Conservation (phyloP, 2,888 invertebrate genomes). For the Trachelus troglodyta region DNA sequence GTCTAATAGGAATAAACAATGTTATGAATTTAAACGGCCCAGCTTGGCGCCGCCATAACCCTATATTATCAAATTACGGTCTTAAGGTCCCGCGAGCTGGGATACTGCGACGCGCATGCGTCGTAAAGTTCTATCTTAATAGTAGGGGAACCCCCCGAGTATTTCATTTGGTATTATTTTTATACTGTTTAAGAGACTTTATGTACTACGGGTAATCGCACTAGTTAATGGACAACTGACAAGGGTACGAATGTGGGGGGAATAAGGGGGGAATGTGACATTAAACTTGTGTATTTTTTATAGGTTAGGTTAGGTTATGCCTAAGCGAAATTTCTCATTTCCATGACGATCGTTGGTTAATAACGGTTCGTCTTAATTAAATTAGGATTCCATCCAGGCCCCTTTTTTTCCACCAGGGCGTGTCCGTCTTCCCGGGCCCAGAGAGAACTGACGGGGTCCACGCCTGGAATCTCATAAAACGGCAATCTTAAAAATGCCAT, state of each 20-base stretch:
- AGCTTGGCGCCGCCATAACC: conserved; percentile 59
- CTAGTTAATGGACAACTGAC: no score
- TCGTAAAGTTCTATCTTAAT: conserved; percentile 55
- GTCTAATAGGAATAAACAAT: conserved; percentile 54
- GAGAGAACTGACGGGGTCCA: neutral
- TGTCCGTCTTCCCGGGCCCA: neutral
- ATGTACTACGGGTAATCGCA: no score
- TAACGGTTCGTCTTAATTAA: conserved; percentile 61
- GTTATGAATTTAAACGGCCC: conserved; percentile 52
- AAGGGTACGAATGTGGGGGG: no score
- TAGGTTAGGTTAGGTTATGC: no score
- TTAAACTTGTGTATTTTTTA: no score
- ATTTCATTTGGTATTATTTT: neutral
- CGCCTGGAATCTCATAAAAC: no score
- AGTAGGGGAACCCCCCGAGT: conserved; percentile 24
- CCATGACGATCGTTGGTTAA: conserved; percentile 30
- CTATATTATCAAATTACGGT: conserved; percentile 59
- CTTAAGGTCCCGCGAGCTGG: conserved; percentile 36
- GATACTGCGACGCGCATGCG: conserved; percentile 44
- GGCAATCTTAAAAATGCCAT: no score
- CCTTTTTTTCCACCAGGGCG: neutral
- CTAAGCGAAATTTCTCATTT: no score
- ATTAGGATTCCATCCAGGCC: conserved; percentile 55
- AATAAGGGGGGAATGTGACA: no score
- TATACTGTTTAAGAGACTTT: neutral